Base-by-base conservation (phyloP, 2,888 invertebrate genomes). In the Orthosia gothica region DNA sequence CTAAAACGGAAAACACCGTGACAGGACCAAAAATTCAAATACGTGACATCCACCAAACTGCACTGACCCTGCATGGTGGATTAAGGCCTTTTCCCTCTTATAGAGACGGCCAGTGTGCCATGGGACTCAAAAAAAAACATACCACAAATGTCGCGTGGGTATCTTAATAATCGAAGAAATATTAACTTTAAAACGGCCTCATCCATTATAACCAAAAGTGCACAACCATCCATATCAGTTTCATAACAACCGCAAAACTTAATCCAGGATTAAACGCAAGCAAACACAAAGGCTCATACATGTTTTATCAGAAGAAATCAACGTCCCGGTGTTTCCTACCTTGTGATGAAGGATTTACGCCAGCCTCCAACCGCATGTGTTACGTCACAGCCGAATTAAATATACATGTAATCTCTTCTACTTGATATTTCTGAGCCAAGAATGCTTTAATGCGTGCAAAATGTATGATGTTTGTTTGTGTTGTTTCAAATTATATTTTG, bases 341-440 rank as follows among this genome's bases (percentile, higher is more conserved):
- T 86, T 78, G 82, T 81, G 87, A 89, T 89, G 84, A 89, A 88
- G 87, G 86, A 89, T 92, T 90, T 90, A 90, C 83, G 83, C 77
- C 81, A 80, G 74, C 79, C 79, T 81, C 84, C 72, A 83, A 80
- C 67, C 82, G 81, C 84, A 79, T 80, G 76, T 69, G 77, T 80
- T 82, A 79, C 65, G 61, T 74, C 81, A 74, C 66, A 67, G 70
- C 81, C 47, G 87, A 89, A 92, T 91, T 92, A 91, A 91, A 92
- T 89, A 92, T 91, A 90, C 89, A 91, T 91, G 90, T 89, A 91
- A 91, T 92, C 89, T 90, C 88, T 90, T 89, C 40, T 26, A 87
- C 87, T 89, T 89, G 89, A 89, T 89, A 89, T 84, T 86, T 81
- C 82, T 81, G 79, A 88, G 86, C 79, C 81, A 87, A 86, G 85